A percentile compares a stretch with the other conserved stretches of the same genome.
Conservation (phyloP, 2,113 vertebrate species). For the Platichthys flesus region DNA sequence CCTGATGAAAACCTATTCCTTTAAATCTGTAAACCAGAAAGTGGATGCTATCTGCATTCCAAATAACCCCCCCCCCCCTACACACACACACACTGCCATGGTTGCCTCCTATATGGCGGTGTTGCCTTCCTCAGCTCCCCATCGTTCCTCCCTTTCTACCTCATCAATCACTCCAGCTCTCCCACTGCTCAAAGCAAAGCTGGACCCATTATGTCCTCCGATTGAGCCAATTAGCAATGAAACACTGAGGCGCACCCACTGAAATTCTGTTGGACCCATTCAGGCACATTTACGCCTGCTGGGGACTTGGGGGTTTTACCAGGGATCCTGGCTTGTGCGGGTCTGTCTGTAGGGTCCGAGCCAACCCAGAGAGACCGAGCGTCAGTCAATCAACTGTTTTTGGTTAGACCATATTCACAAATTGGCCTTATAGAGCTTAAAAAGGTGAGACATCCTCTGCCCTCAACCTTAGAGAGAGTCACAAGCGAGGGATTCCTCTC, state of each 20-base stretch:
- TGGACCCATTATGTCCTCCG: conserved; percentile 64
- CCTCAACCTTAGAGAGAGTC: too few relatives aligned
- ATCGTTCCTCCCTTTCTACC: conserved; percentile 37
- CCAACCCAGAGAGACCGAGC: too few relatives aligned
- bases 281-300: conserved; percentile 33
- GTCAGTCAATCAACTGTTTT: too few relatives aligned
- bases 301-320: conserved; percentile 21
- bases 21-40: not conserved
- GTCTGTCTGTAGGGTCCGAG: not conserved
- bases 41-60: not conserved
- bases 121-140: not conserved
- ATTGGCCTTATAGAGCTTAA: too few relatives aligned
- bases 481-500: too few relatives aligned
- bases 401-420: too few relatives aligned
- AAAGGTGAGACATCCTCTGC: too few relatives aligned
- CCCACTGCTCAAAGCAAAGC: conserved; percentile 54
- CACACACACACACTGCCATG: not conserved
- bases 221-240: conserved; percentile 75
- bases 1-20: conserved; percentile 26
- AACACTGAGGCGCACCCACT: conserved; percentile 67
- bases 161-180: conserved; percentile 69
- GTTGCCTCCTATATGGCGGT: too few relatives aligned
- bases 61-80: not conserved
- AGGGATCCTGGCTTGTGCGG: not conserved
- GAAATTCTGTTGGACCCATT: conserved; percentile 54